phyloP scores from a whole-genome alignment of 1,140 invertebrate species.

The Notospermus geniculatus region DNA sequence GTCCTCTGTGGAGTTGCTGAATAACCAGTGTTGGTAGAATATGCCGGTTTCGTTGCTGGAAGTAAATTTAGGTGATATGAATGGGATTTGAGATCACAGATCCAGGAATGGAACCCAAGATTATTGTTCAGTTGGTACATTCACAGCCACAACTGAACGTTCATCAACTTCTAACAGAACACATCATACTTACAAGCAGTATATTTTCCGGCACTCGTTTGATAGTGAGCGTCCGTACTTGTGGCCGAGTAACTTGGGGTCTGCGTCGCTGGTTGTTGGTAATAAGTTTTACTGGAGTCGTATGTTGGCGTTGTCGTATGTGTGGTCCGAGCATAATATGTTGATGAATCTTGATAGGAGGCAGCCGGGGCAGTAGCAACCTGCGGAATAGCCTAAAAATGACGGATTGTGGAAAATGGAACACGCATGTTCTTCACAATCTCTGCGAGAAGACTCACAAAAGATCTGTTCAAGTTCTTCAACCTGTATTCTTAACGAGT shows the following conservation, averaged over 20 bases:
- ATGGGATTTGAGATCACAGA: not conserved
- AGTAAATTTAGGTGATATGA: slow-evolving; percentile 9
- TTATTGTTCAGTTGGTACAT: not conserved
- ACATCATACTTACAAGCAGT: not conserved
- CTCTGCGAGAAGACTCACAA: too few species aligned
- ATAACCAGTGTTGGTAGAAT: too few species aligned
- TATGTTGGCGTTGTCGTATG: slow-evolving; percentile 39
- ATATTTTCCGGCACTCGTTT: slow-evolving; percentile 51
- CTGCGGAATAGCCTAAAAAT: slow-evolving; percentile 37
- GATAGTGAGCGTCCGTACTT: slow-evolving; percentile 63
- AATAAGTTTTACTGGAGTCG: slow-evolving; percentile 51
- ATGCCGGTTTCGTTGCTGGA: not conserved
- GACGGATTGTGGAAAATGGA: slow-evolving; percentile 13
- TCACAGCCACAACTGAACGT: not conserved
- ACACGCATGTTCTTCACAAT: too few species aligned
- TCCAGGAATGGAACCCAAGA: slow-evolving; percentile 12
- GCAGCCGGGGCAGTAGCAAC: not conserved
- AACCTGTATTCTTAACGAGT: too few species aligned
- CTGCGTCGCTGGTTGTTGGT: slow-evolving; percentile 43
- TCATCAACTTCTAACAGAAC: not conserved
- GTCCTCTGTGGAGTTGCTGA: too few species aligned
- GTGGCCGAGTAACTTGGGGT: slow-evolving; percentile 59
- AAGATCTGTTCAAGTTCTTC: too few species aligned
- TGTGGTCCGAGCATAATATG: slow-evolving; percentile 6
- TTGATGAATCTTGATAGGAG: not conserved